Evolutionary conservation across 2,888 invertebrate genomes (phyloP), one percentile per base, ranked within the genome.

Genomic region (Euphydryas editha): DNA sequence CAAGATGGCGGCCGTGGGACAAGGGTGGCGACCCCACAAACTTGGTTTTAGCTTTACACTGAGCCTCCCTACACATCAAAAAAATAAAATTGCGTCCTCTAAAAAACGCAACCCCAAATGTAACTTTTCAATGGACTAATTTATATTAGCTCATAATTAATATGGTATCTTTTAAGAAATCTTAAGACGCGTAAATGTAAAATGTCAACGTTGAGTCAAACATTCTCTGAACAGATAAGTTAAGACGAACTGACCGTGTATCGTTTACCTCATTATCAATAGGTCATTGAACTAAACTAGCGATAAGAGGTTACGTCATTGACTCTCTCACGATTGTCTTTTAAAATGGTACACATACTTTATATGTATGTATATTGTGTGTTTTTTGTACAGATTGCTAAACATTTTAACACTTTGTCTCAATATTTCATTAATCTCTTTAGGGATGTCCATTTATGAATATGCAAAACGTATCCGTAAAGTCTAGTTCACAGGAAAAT

Each of bases 261-360:
- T 57, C 56, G 65, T 61, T 62, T 65, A 59, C 49, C 62, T 62
- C 24, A 56, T 55, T 68, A 70, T 70, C 68, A 60, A 61, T 65
- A 62, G 68, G 65, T 70, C 70, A 70, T 44, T 70, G 70, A 68
- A 65, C 67, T 58, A 51, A n/a, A 15, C 17, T 55, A 47, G 11
- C 46, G 65, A 68, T 70, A 70, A 65, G 57, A 51, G 59, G 57
- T 63, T 63, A 67, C 59, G 51, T 63, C 44, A 57, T 61, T 51
- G 42, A 63, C 49, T 63, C 51, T 58, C 51, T 51, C 51, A 57
- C 36, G 47, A 56, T n/a, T 56, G n/a, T 21, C 13, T 51, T 46
- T 20, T 46, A n/a, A 62, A 55, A 49, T 49, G 36, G 30, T 56
- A 20, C 44, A 54, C 62, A 62, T 18, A n/a, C n/a, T n/a, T n/a